Base-by-base conservation (phyloP, 2,888 invertebrate genomes). In the Eupithecia subfuscata region DNA sequence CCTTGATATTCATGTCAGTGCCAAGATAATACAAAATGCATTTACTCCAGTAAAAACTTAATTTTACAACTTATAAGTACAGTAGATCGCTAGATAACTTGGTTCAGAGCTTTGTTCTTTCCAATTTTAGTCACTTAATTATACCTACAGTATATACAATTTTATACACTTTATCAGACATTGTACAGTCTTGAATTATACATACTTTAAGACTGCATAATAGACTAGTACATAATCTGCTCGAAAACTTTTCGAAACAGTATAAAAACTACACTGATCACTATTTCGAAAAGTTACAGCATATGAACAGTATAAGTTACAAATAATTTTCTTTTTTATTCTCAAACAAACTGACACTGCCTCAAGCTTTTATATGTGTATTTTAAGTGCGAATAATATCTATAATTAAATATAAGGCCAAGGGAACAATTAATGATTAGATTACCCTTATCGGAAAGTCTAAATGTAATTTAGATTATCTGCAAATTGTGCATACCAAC, bases 351-450 rank as follows among this genome's bases (percentile, higher is more conserved):
- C 75, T 72, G 76, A 83, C 86, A 89, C 88, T 90, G 90, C 91
- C 90, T 86, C 84, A 75, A 81, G 87, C 86, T 88, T 89, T 87
- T 87, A 83, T 82, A 73, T 80, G 22, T 72, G 25, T 75, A 63
- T 52, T 56, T 9, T 71, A 68, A 56, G 68, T 70, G 67, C 60
- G 3, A 69, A 48, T 63, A 43, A 64, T 69, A 18, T 65, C 22
- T 67, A 75, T 78, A 74, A 71, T 40, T 78, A 81, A 81, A 79
- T 80, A 69, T 80, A 82, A 88, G 86, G 87, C 86, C 84, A 85
- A 82, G 92, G 92, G 91, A 91, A 88, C 90, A 90, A 91, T 82
- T 86, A 83, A 82, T 84, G 82, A 82, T 80, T 82, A 82, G 73
- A 75, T 82, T 79, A 74, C 68, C 25, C 68, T 14, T 79, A 69